These are phyloP conservation scores for Macropis europaea DNA, from an alignment of 2,888 invertebrate species.

Conservation along the genomic window DNA sequence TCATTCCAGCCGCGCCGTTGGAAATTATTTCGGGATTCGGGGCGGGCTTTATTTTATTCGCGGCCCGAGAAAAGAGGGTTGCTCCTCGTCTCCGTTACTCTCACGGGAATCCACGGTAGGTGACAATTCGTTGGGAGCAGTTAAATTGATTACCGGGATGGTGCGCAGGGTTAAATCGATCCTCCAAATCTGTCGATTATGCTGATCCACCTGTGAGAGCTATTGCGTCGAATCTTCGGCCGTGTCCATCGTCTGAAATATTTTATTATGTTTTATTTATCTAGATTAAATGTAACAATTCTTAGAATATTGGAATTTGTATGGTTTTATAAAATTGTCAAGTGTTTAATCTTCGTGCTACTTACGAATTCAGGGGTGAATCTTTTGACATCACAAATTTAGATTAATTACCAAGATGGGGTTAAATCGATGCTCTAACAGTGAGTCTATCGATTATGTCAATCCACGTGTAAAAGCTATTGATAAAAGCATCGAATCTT, in stretches of 20 bases:
- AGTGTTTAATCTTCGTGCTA: too few relatives aligned
- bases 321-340: too few relatives aligned
- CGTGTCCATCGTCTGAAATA: neutral
- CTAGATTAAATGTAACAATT: neutral
- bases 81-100: neutral
- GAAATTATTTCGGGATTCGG: slow-evolving; percentile 65
- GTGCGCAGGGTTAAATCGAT: slow-evolving; percentile 12
- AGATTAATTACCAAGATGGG: too few relatives aligned
- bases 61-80: slow-evolving; percentile 4
- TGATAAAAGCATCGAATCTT: too few relatives aligned
- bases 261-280: neutral
- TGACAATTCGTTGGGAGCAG: slow-evolving; percentile 38
- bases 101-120: slow-evolving; percentile 14
- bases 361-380: too few relatives aligned
- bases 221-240: neutral
- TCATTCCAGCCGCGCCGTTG: slow-evolving; percentile 29
- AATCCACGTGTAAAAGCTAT: too few relatives aligned
- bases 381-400: too few relatives aligned
- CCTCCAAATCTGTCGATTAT: slow-evolving; percentile 21
- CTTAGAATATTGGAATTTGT: too few relatives aligned
- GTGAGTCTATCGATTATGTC: too few relatives aligned
- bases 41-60: slow-evolving; percentile 70
- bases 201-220: slow-evolving; percentile 21
- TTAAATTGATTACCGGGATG: slow-evolving; percentile 37
- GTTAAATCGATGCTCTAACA: too few relatives aligned